Conservation (phyloP, 2,113 vertebrate genomes). For the Orycteropus afer region DNA sequence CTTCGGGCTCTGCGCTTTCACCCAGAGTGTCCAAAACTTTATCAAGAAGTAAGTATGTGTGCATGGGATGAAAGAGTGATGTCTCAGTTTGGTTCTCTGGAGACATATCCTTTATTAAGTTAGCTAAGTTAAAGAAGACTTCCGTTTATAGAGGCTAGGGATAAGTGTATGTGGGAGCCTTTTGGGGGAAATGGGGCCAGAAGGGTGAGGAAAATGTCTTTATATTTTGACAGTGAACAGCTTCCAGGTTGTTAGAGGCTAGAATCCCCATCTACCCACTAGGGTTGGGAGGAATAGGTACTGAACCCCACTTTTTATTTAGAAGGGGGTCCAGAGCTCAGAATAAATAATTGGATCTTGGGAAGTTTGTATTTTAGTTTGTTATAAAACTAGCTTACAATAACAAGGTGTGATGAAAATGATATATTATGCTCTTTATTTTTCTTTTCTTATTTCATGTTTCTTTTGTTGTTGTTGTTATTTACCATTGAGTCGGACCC, state of each 20-base stretch:
- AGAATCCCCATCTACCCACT: not conserved
- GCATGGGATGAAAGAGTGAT: not conserved
- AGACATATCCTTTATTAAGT: not conserved
- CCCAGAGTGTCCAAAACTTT: constrained; percentile 93
- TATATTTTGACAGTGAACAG: not conserved
- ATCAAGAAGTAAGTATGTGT: constrained; percentile 91
- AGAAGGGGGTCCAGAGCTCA: not conserved
- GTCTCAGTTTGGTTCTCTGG: not conserved
- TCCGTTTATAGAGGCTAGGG: not conserved
- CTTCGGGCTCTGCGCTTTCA: constrained; percentile 97
- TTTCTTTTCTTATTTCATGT: not conserved
- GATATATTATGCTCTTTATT: too few relatives aligned
- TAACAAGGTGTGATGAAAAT: too few relatives aligned
- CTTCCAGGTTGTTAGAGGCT: not conserved
- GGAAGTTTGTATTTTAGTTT: too few relatives aligned
- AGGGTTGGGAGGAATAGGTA: not conserved
- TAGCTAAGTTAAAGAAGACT: not conserved
- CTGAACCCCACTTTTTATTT: not conserved
- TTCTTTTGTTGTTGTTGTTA: too few relatives aligned
- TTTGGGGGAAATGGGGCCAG: not conserved
- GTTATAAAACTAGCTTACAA: too few relatives aligned
- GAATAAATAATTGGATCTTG: too few relatives aligned
- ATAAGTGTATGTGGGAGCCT: not conserved
- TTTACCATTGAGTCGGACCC: too few relatives aligned
- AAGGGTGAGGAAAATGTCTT: not conserved